Percentiles rank a stretch among this genome's conserved stretches.
Evolutionary conservation across 2,888 invertebrate genomes (phyloP).

Genomic region (Philhelius pedissequus): DNA sequence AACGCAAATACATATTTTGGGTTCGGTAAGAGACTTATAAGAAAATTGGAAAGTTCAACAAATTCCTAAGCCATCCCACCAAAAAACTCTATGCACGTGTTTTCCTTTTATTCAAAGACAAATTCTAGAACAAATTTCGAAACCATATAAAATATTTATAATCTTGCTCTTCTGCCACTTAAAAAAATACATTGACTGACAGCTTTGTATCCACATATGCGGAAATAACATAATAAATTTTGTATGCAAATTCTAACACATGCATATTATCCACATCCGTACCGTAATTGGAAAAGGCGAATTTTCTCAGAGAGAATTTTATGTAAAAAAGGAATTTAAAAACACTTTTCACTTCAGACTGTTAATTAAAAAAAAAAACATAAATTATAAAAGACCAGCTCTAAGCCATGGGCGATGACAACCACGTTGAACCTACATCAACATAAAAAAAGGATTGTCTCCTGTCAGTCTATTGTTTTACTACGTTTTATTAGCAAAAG

Average conservation of each 20-base stretch:
- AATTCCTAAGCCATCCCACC: too few relatives aligned
- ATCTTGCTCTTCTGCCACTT: neutral
- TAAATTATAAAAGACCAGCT: conserved; percentile 22
- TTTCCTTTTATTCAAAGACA: neutral
- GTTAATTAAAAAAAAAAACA: conserved; percentile 40
- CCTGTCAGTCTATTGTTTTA: conserved; percentile 47
- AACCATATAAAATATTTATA: neutral
- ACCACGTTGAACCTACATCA: conserved; percentile 40
- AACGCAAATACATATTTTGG: too few relatives aligned
- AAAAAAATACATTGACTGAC: neutral
- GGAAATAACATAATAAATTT: conserved; percentile 48
- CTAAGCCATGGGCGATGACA: neutral
- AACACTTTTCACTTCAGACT: conserved; percentile 25
- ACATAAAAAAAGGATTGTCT: conserved; percentile 46
- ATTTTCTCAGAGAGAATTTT: neutral
- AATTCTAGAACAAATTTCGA: neutral
- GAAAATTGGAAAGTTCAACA: too few relatives aligned
- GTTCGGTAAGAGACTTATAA: too few relatives aligned
- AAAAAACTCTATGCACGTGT: neutral
- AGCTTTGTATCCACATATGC: too few relatives aligned
- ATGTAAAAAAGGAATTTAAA: conserved; percentile 9
- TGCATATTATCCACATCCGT: conserved; percentile 25
- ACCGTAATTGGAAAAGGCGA: conserved; percentile 38
- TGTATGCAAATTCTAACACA: conserved; percentile 49
- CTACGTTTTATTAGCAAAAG: conserved; percentile 39